Evolutionary conservation across 2,888 invertebrate genomes (phyloP).

Genomic region (Dione juno): DNA sequence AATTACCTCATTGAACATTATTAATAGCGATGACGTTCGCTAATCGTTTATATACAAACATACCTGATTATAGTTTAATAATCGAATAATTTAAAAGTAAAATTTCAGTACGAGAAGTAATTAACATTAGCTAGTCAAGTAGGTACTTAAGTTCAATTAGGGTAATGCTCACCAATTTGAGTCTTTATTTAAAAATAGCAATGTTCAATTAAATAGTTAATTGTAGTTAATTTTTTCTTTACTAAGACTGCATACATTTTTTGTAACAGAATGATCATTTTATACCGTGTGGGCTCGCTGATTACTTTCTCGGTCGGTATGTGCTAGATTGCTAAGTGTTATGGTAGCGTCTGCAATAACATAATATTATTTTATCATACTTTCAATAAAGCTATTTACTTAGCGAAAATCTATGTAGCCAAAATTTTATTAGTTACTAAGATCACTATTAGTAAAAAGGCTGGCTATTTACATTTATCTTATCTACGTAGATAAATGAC

Average conservation of each 20-base stretch:
- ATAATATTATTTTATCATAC: background rate
- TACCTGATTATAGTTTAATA: background rate
- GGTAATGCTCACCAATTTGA: background rate
- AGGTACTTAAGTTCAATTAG: background rate
- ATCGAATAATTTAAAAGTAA: background rate
- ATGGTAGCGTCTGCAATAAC: constrained; percentile 53
- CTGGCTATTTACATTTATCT: no score
- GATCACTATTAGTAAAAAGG: no score
- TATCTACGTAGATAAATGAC: no score
- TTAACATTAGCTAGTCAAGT: background rate
- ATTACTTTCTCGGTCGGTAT: constrained; percentile 68
- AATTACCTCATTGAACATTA: constrained; percentile 11
- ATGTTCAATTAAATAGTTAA: background rate
- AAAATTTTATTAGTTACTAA: no score
- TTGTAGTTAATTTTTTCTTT: background rate
- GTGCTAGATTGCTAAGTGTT: constrained; percentile 55
- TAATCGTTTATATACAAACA: background rate
- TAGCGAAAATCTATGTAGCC: no score
- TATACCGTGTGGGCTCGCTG: constrained; percentile 47
- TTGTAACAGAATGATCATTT: constrained; percentile 43
- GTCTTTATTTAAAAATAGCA: background rate
- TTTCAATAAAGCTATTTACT: no score
- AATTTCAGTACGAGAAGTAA: background rate
- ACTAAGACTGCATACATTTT: background rate
- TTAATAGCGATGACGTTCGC: background rate